These are phyloP conservation scores for Microctenopoma steveboyesi DNA, from an alignment of 2,797 vertebrate genomes.

Conservation along the genomic window DNA sequence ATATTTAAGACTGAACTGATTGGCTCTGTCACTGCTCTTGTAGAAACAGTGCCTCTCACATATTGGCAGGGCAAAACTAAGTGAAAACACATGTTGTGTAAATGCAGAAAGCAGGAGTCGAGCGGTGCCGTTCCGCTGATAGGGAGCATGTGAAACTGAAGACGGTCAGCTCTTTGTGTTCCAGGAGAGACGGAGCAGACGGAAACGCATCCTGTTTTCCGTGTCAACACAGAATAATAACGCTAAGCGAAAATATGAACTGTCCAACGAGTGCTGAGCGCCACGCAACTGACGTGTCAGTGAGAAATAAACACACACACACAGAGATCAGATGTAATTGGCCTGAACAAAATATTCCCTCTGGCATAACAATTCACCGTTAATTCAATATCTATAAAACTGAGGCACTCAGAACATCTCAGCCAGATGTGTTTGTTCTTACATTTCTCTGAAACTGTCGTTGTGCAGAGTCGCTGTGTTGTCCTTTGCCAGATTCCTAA, in stretches of 20 bases:
- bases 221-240: conserved; percentile 42
- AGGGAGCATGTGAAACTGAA: conserved; percentile 53
- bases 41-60: conserved; percentile 55
- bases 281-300: conserved; percentile 14
- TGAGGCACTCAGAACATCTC: conserved; percentile 27
- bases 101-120: conserved; percentile 68
- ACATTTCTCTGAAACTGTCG: conserved; percentile 47
- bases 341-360: background rate
- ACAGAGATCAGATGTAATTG: conserved; percentile 3
- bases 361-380: conserved; percentile 15
- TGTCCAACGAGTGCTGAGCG: background rate
- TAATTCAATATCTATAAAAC: background rate
- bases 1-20: conserved; percentile 52
- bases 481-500: conserved; percentile 32
- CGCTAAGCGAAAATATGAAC: conserved; percentile 5
- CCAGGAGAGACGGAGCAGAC: conserved; percentile 21
- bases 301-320: conserved; percentile 25
- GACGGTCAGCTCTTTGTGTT: conserved; percentile 42
- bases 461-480: conserved; percentile 34
- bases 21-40: conserved; percentile 60
- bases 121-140: conserved; percentile 33
- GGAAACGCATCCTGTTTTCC: conserved; percentile 66
- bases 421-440: conserved; percentile 4
- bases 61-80: conserved; percentile 71
- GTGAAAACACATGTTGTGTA: conserved; percentile 81